Conservation (phyloP, 1,140 invertebrate genomes). For the Nasonia longicornis region DNA sequence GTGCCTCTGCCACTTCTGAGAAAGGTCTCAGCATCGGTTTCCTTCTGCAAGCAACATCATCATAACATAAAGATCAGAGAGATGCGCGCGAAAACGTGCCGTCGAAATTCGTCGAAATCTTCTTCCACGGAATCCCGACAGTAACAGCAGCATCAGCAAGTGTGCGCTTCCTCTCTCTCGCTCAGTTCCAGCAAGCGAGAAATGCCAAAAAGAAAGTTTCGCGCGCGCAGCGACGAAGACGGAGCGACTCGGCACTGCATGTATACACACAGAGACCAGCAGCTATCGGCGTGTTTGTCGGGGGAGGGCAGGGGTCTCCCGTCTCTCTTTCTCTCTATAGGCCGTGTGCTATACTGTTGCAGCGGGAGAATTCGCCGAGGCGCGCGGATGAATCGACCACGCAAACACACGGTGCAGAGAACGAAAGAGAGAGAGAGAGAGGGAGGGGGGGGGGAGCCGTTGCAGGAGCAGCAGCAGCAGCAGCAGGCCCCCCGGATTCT, state of each 20-base stretch:
- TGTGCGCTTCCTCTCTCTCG: background rate
- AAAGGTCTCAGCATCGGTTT: background rate
- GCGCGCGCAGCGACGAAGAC: conserved; percentile 4
- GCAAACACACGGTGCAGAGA: conserved; percentile 3
- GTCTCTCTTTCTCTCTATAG: background rate
- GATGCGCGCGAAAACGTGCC: background rate
- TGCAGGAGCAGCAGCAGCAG: conserved; percentile 13
- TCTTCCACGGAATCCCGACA: background rate
- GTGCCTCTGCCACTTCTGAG: background rate
- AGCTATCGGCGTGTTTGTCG: background rate
- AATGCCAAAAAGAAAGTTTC: conserved; percentile 36
- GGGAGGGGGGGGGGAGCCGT: background rate
- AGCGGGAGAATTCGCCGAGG: background rate
- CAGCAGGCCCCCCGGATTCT: conserved; percentile 14
- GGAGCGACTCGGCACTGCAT: background rate
- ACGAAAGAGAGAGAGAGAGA: background rate
- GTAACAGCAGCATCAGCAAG: conserved; percentile 19
- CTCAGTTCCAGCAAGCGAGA: background rate
- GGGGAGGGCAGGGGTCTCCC: conserved; percentile 3
- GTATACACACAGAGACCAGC: background rate
- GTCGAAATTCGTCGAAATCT: conserved; percentile 29
- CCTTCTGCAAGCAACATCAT: background rate
- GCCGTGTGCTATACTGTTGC: background rate
- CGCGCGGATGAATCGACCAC: conserved; percentile 40
- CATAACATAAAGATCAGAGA: background rate